Base-by-base conservation (phyloP, 2,113 vertebrate genomes). In the Gobiocypris rarus region DNA sequence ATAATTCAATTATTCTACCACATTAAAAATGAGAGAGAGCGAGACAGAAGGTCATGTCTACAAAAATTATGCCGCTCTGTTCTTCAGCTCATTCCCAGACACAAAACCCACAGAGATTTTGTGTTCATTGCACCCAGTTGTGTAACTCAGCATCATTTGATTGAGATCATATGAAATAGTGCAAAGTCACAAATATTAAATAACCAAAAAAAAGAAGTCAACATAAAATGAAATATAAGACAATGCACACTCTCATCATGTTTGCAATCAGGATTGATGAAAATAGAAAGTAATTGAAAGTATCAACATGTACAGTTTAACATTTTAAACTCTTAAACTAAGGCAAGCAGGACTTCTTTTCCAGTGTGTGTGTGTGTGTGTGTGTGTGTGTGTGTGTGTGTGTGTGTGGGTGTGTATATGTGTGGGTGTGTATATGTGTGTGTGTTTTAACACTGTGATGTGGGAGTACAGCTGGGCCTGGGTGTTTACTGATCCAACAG, bases 1-100 rank as follows among this genome's bases (percentile, higher is more conserved):
- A 82, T 82, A 82, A 82, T 82, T 82, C 63, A 82, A 82, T 82
- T 82, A 82, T 82, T 70, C 48, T 71, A 71, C 80, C 80, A 82
- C 80, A 82, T 82, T 82, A 82, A 71, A 81, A 82, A 65, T 80
- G 78, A 67, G 61, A 77, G 45, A 13, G 45, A 43, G 63, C 2
- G 45, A 78, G 63, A 56, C 11, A 84, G 43, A 54, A 31, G 28
- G 65, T 41, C 61, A 22, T 52, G 52, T 56, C 65, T 73, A 83
- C 67, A 69, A 19, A 77, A 34, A 54, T 22, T 31, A 73, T 26
- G 9, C 14, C 17, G n/a, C 41, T 79, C 43, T 81, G 28, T 54
- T 79, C 41, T 5, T 28, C 58, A n/a, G 79, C 69, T 38, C 11
- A 54, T 81, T 14, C 61, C 17, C 31, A 77, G 48, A 75, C 48